Evolutionary conservation across 1,140 invertebrate species (phyloP).

Genomic region (Palaemon carinicauda): DNA sequence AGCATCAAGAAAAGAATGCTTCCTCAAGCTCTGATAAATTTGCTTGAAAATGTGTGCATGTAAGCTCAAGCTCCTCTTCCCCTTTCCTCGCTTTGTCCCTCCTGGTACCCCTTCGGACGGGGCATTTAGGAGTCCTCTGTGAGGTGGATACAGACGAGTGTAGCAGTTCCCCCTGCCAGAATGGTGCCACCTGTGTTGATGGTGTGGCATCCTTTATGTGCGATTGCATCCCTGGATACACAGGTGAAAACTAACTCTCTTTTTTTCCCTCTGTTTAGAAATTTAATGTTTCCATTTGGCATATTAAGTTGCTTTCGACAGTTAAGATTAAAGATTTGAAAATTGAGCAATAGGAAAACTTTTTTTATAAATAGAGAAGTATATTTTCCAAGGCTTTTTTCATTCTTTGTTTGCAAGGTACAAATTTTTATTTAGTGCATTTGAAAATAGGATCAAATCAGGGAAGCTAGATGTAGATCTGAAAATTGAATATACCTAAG

Average conservation of each 20-base stretch:
- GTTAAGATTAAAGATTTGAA: not conserved
- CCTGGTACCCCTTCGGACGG: not conserved
- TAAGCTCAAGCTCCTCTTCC: not conserved
- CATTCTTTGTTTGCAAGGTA: too few species aligned
- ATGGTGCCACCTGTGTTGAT: slow-evolving; percentile 27
- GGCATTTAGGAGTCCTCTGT: not conserved
- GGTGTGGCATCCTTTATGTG: slow-evolving; percentile 19
- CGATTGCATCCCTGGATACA: slow-evolving; percentile 43
- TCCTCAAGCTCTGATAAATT: not conserved
- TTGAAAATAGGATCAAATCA: too few species aligned
- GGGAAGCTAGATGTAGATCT: too few species aligned
- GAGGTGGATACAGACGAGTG: slow-evolving; percentile 44
- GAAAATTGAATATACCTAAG: too few species aligned
- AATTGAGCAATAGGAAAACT: too few species aligned
- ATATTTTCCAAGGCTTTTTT: too few species aligned
- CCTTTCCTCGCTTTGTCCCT: not conserved
- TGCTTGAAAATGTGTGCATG: not conserved
- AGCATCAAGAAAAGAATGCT: not conserved
- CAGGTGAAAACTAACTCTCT: not conserved
- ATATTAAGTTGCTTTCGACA: not conserved
- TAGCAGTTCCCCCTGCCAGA: slow-evolving; percentile 8
- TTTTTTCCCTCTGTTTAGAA: not conserved
- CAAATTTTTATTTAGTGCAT: too few species aligned
- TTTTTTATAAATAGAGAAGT: not conserved
- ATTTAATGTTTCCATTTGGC: not conserved